Evolutionary conservation across 2,888 invertebrate genomes (phyloP).

Genomic region (Polia nebulosa): DNA sequence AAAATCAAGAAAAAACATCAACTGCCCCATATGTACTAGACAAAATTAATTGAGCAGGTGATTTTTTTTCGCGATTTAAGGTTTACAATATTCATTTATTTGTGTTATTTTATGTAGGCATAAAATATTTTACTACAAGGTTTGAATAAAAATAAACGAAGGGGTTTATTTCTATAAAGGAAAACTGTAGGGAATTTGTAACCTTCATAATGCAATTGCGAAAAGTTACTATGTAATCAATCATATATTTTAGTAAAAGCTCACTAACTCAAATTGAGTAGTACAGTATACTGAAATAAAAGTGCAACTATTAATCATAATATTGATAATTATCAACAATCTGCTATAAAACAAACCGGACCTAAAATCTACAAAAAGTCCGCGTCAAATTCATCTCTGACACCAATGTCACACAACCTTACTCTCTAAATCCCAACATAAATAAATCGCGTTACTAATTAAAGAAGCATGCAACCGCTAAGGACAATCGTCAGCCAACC

Average conservation of each 20-base stretch:
- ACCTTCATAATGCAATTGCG: not conserved
- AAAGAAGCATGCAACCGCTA: conserved; percentile 46
- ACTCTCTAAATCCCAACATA: conserved; percentile 50
- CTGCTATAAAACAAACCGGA: not conserved
- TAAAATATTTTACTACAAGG: not conserved
- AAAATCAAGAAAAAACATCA: too few species aligned
- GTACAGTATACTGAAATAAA: not conserved
- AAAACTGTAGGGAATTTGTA: not conserved
- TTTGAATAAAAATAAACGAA: not conserved
- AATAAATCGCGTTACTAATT: conserved; percentile 32
- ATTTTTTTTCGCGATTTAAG: too few species aligned
- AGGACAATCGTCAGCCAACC: conserved; percentile 54
- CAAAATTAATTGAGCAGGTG: too few species aligned
- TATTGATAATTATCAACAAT: not conserved
- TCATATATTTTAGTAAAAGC: too few species aligned
- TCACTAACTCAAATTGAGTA: too few species aligned
- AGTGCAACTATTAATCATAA: not conserved
- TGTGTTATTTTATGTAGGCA: not conserved
- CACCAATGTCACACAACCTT: conserved; percentile 38
- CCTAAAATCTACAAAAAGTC: not conserved
- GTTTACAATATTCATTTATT: not conserved
- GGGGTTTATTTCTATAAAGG: not conserved
- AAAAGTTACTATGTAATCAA: too few species aligned
- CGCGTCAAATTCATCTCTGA: not conserved
- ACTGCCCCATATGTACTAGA: too few species aligned